Base-by-base conservation (phyloP, 2,113 vertebrate species). In the Ornithorhynchus anatinus region DNA sequence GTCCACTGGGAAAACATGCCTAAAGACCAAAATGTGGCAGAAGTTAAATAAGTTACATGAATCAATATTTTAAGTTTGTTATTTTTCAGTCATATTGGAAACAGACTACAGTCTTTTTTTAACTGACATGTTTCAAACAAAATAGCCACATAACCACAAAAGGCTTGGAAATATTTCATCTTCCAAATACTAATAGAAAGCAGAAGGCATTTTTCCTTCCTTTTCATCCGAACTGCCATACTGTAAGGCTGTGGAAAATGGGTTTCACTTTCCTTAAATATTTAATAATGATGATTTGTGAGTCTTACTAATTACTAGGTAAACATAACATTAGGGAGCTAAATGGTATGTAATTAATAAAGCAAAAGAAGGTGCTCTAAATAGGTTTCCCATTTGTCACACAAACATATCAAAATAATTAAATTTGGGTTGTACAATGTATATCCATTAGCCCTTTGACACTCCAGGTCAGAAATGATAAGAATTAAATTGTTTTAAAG, bases 291-390 rank as follows among this genome's bases (percentile, higher is more conserved):
- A 87, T 81, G 59, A 87, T 85, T 86, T 84, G 53, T 80, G 43
- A 82, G 62, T 60, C 56, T 84, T 84, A 66, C 58, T 62, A 87
- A 87, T 84, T 88, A 77, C 64, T 83, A 81, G 79, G 71, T 88
- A 91, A 89, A 83, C 52, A 84, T 58, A 76, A 79, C 47, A 86
- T 69, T 86, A 87, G 52, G 52, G 84, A 91, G 44, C 51, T 83
- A 89, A 89, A 84, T 59, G 63, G 45, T 76, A 31, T 70, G 59
- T 72, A 86, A 91, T 88, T 91, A 86, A 82, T 76, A 81, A 25
- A 64, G 65, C 9, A 81, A 64, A 76, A 82, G 35, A 67, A 81
- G 44, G n/a, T 78, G 42, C 70, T 79, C n/a, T 40, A 42, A 60
- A 52, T 10, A 19, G 70, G 40, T 27, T 53, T 86, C 64, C 52